These are phyloP conservation scores for Linyphia triangularis DNA, from an alignment of 2,888 invertebrate species.

Conservation along the genomic window DNA sequence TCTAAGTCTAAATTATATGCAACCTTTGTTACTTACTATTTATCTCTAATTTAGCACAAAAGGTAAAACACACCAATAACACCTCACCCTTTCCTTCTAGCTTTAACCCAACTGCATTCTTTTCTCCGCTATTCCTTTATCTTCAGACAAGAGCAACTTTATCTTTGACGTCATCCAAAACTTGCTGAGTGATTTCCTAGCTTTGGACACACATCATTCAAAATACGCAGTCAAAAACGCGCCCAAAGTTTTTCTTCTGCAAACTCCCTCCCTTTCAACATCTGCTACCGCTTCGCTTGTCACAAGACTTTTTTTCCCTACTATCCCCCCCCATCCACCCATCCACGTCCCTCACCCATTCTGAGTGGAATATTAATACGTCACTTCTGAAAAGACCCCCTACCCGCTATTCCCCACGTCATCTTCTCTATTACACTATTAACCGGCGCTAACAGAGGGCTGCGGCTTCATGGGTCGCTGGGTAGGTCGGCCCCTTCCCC, in stretches of 20 bases:
- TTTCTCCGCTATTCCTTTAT: neutral
- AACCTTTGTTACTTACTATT: too few species aligned
- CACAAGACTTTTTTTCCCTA: conserved; percentile 37
- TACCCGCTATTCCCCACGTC: neutral
- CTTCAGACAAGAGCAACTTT: neutral
- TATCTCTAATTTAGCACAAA: too few species aligned
- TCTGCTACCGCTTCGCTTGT: conserved; percentile 65
- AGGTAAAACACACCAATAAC: too few species aligned
- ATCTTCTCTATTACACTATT: conserved; percentile 62
- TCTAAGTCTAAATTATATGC: too few species aligned
- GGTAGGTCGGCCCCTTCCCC: conserved; percentile 16
- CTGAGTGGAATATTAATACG: conserved; percentile 68
- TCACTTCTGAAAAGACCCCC: conserved; percentile 59
- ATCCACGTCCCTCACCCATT: conserved; percentile 50
- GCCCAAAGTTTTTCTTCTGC: neutral
- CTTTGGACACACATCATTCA: conserved; percentile 30
- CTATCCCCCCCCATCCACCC: neutral
- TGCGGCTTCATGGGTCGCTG: conserved; percentile 66
- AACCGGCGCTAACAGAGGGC: conserved; percentile 60
- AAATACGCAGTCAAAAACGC: too few species aligned
- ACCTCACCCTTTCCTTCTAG: too few species aligned
- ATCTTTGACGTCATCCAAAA: neutral
- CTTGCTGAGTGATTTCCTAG: conserved; percentile 11
- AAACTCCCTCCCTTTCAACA: conserved; percentile 2
- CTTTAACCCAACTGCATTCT: neutral